phyloP scores from a whole-genome alignment of 1,140 invertebrate species.

The Sminthurinus signatus region DNA sequence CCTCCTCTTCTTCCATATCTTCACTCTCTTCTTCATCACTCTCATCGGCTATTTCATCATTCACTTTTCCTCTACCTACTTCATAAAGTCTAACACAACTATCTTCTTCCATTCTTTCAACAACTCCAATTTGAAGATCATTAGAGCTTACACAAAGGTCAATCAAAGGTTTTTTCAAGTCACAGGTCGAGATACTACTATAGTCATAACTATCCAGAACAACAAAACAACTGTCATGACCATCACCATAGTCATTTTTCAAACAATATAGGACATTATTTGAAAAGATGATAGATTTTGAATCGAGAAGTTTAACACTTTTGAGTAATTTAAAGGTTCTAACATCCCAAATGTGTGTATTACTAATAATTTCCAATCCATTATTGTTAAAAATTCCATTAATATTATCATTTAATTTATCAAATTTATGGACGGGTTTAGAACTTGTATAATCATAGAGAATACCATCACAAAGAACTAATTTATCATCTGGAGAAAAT shows the following conservation, averaged over 20 bases:
- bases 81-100: constrained; percentile 76
- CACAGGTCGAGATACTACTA: constrained; percentile 82
- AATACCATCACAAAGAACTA: constrained; percentile 91
- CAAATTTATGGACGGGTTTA: constrained; percentile 91
- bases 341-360: constrained; percentile 91
- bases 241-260: constrained; percentile 22
- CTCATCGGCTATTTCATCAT: constrained; percentile 59
- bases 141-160: constrained; percentile 31
- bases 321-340: constrained; percentile 88
- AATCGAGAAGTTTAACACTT: constrained; percentile 86
- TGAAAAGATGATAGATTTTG: constrained; percentile 54
- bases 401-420: constrained; percentile 90
- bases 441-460: constrained; percentile 86
- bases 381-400: constrained; percentile 97
- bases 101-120: constrained; percentile 77
- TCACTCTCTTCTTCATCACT: constrained; percentile 50
- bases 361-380: constrained; percentile 85
- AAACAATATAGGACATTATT: constrained; percentile 53
- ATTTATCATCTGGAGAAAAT: constrained; percentile 86
- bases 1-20: constrained; percentile 43
- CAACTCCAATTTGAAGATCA: constrained; percentile 62
- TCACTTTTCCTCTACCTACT: constrained; percentile 62
- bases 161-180: constrained; percentile 61
- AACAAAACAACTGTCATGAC: constrained; percentile 57
- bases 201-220: constrained; percentile 92